Base-by-base conservation (phyloP, 1,140 invertebrate genomes). In the Euschistus heros region DNA sequence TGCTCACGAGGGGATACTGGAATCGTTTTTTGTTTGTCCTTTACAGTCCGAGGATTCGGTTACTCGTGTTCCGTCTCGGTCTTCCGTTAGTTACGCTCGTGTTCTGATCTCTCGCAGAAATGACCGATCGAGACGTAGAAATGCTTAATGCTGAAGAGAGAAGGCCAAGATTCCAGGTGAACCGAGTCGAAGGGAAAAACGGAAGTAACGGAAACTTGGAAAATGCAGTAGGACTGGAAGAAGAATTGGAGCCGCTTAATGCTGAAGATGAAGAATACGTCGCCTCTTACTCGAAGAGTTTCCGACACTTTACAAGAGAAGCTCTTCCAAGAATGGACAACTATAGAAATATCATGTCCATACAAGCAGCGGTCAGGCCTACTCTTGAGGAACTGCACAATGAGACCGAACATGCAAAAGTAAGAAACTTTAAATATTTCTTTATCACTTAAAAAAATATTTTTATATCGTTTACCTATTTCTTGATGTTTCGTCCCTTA, bases 321-420 rank as follows among this genome's bases (percentile, higher is more conserved):
- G 92, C 92, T 2, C 74, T 96, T 52, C 93, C 93, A 10, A 80
- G 92, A 59, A 76, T 94, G 71, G 93, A 96, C 74, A 94, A 96
- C 79, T 97, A 97, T 77, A 83, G 93, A 65, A 95, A 97, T 75
- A 88, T 95, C 67, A 82, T 95, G 80, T 81, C 80, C n/a, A 86
- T 95, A 52, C 91, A 92, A 71, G 89, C 89, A 3, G 89, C 86
- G 18, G 91, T 90, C 70, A 81, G 87, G 72, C 94, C 94, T 4
- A 95, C 94, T 3, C 77, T 97, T 17, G 92, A 95, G 73, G 92
- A 97, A 77, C 81, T 97, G 3, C 92, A 95, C 76, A 91, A 94
- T 74, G 83, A 86, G 24, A 89, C 87, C 20, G 72, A 90, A n/a
- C 80, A 82, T 30, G 82, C 83, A 70, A 90, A 90, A 84, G 88